Evolutionary conservation across 2,888 invertebrate genomes (phyloP).

Genomic region (Dicyrtoma fusca): DNA sequence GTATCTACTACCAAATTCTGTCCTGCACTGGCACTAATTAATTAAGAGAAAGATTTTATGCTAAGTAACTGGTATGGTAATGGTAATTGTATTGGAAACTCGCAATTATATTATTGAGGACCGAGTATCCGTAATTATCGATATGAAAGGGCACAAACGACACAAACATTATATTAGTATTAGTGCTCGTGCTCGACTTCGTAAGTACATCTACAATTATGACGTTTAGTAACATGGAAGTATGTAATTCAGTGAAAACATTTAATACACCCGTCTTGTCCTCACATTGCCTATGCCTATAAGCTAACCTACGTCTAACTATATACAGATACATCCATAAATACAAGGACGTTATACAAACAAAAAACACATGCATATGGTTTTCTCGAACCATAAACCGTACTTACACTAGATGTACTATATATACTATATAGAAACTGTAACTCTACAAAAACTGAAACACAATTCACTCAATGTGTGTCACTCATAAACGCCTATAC

Average conservation of each 20-base stretch:
- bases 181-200: no score
- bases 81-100: neutral
- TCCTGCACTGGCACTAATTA: conserved; percentile 26
- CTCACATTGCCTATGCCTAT: no score
- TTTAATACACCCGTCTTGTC: no score
- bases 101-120: no score
- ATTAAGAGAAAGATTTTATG: neutral
- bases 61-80: neutral
- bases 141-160: no score
- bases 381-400: neutral
- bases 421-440: neutral
- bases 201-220: no score
- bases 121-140: no score
- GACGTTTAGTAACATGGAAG: no score
- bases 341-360: neutral
- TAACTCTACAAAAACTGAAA: neutral
- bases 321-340: neutral
- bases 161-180: no score
- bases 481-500: no score
- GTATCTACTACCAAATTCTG: conserved; percentile 12
- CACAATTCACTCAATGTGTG: no score
- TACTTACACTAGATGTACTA: neutral
- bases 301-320: neutral
- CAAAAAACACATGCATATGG: neutral
- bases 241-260: no score